Conservation (phyloP, 2,113 vertebrate species). For the Coptodon rendalli region DNA sequence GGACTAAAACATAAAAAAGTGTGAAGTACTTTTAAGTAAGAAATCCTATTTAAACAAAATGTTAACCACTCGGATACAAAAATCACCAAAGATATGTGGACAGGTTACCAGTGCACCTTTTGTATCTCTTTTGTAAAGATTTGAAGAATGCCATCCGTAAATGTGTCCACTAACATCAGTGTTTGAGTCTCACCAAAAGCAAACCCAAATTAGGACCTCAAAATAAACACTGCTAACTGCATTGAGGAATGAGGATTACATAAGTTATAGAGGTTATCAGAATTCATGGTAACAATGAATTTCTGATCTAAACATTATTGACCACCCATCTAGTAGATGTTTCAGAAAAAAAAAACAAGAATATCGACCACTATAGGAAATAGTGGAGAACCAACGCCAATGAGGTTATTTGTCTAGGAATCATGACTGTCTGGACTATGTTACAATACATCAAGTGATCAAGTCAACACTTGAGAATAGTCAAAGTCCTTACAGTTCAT, state of each 20-base stretch:
- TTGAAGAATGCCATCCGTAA: not conserved
- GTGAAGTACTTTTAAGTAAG: not conserved
- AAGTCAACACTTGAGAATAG: not conserved
- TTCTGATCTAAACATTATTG: not conserved
- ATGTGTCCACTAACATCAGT: not conserved
- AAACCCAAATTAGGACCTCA: not conserved
- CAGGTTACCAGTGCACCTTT: not conserved
- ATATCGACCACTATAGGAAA: not conserved
- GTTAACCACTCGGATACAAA: not conserved
- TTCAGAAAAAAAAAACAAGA: not conserved
- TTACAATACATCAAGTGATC: not conserved
- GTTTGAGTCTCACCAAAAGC: not conserved
- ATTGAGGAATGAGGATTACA: not conserved
- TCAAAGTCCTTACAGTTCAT: not conserved
- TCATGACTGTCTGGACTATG: not conserved
- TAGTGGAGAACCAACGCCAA: not conserved
- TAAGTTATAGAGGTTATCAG: not conserved
- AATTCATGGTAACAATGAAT: not conserved
- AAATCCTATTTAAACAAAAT: not conserved
- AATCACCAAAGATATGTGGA: not conserved
- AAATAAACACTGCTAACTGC: not conserved
- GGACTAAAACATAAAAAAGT: not conserved
- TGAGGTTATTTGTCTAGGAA: rapidly evolving
- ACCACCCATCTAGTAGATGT: not conserved
- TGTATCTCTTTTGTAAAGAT: not conserved